Percentiles rank a stretch among this genome's conserved stretches.
Conservation (phyloP, 2,888 invertebrate genomes). For the Patella ulyssiponensis region DNA sequence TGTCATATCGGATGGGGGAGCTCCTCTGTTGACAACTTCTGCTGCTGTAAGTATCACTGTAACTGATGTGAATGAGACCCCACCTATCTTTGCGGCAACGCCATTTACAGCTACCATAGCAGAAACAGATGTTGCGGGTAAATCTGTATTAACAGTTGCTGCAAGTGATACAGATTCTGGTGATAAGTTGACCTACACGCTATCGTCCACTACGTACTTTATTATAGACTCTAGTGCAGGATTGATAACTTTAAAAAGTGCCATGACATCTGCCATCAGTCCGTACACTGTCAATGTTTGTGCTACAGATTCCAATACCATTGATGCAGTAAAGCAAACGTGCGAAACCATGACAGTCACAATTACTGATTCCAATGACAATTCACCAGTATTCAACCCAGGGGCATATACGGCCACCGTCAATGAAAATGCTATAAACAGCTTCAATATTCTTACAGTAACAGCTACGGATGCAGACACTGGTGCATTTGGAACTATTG, state of each 20-base stretch:
- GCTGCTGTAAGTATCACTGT: slow-evolving; percentile 47
- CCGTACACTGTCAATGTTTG: slow-evolving; percentile 31
- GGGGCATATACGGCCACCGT: slow-evolving; percentile 46
- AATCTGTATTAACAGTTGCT: slow-evolving; percentile 40
- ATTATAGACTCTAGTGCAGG: slow-evolving; percentile 40
- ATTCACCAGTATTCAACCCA: slow-evolving; percentile 57
- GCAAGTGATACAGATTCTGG: slow-evolving; percentile 49
- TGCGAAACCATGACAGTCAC: slow-evolving; percentile 47
- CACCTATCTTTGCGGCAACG: slow-evolving; percentile 48
- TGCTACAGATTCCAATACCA: slow-evolving; percentile 36
- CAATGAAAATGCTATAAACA: slow-evolving; percentile 44
- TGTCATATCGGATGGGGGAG: slow-evolving; percentile 49
- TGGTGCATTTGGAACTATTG: slow-evolving; percentile 43
- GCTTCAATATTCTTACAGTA: slow-evolving; percentile 42
- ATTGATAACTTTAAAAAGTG: slow-evolving; percentile 27
- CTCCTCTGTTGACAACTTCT: slow-evolving; percentile 40
- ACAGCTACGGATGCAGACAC: slow-evolving; percentile 53
- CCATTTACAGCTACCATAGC: slow-evolving; percentile 30
- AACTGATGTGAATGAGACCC: slow-evolving; percentile 58
- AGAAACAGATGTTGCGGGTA: slow-evolving; percentile 40
- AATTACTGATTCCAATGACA: slow-evolving; percentile 60
- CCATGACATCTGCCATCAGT: slow-evolving; percentile 30
- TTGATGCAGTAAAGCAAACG: slow-evolving; percentile 25
- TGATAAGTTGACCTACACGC: slow-evolving; percentile 46
- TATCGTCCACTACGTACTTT: slow-evolving; percentile 35